A percentile compares a stretch with the other conserved stretches of the same genome.
Evolutionary conservation across 2,797 vertebrate genomes (phyloP).

Genomic region (Gallinago solitaria): DNA sequence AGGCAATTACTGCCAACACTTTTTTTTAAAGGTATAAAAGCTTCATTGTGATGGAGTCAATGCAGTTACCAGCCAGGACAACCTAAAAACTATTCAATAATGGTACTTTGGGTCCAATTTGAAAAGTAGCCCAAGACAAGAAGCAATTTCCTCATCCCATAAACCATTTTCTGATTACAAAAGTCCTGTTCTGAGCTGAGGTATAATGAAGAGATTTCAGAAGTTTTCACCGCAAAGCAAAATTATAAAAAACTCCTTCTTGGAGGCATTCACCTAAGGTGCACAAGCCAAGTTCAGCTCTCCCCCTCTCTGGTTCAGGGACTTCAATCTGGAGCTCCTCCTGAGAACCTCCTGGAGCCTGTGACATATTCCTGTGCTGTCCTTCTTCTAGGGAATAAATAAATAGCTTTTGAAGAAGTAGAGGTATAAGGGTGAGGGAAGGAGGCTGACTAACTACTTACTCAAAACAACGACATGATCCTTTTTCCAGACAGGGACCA

Average conservation of each 20-base stretch:
- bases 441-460: background rate
- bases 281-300: background rate
- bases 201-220: background rate
- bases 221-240: background rate
- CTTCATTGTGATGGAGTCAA: background rate
- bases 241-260: background rate
- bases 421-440: background rate
- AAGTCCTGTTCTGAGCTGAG: background rate
- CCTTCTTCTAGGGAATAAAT: background rate
- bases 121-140: conserved; percentile 28
- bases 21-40: conserved; percentile 3
- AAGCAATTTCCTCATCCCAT: conserved; percentile 41
- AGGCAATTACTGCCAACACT: conserved; percentile 5
- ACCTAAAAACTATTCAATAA: conserved; percentile 12
- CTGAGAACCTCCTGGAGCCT: background rate
- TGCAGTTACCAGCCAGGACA: conserved; percentile 7
- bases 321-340: background rate
- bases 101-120: background rate
- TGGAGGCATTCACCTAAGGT: background rate
- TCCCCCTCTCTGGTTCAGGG: background rate
- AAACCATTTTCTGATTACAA: conserved; percentile 8
- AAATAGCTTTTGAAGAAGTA: background rate
- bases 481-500: background rate
- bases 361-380: background rate
- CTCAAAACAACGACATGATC: background rate